These are phyloP conservation scores for Pelecanoides urinatrix DNA, from an alignment of 2,113 vertebrate genomes.

Conservation along the genomic window DNA sequence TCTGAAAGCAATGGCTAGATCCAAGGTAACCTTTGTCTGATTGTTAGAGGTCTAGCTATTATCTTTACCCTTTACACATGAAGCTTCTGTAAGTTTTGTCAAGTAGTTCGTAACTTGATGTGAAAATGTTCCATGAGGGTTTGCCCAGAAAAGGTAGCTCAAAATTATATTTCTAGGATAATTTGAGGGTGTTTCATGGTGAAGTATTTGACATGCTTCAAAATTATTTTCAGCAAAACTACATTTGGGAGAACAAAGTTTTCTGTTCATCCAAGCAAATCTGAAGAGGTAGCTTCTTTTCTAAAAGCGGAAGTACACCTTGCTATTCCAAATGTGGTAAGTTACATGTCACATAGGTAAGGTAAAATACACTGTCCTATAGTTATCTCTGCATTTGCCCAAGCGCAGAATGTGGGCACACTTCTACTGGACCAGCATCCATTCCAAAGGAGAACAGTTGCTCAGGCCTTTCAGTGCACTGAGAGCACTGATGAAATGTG, in stretches of 20 bases:
- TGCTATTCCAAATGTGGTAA: constrained; percentile 78
- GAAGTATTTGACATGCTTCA: neutral
- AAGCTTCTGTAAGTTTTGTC: neutral
- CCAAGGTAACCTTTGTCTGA: neutral
- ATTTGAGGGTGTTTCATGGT: neutral
- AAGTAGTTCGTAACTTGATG: neutral
- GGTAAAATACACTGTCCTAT: neutral
- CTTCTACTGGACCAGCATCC: neutral
- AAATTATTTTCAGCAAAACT: constrained; percentile 60
- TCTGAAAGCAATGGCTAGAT: neutral
- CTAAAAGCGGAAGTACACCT: constrained; percentile 81
- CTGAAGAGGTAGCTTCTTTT: constrained; percentile 62
- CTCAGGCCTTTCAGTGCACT: neutral
- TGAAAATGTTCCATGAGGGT: neutral
- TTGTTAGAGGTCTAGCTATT: neutral
- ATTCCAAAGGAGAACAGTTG: neutral
- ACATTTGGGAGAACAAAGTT: constrained; percentile 15
- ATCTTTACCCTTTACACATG: neutral
- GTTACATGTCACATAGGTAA: neutral
- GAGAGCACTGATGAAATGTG: neutral
- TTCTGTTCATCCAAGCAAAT: neutral
- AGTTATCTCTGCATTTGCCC: neutral
- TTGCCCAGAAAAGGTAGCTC: neutral
- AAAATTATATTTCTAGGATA: neutral
- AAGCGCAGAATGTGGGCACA: accelerated